Evolutionary conservation across 2,113 vertebrate genomes (phyloP).

Genomic region (Cranoglanis bouderius): DNA sequence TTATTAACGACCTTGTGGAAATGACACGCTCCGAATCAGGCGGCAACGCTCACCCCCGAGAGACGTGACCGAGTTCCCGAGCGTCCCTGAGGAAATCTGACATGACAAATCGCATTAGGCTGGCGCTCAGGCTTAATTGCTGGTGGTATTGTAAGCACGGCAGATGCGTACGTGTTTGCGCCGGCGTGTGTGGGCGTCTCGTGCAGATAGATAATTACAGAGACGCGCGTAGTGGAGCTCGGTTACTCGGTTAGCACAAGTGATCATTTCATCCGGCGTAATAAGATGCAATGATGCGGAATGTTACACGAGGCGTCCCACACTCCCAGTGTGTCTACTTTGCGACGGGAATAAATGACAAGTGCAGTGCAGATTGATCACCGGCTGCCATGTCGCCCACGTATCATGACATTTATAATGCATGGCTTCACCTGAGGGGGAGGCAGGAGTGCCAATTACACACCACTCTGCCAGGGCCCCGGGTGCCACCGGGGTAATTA

Average conservation of each 20-base stretch:
- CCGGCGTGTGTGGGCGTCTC: background rate
- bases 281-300: slow-evolving; percentile 27
- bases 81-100: slow-evolving; percentile 47
- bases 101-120: slow-evolving; percentile 39
- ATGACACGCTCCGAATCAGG: background rate
- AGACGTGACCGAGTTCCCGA: slow-evolving; percentile 15
- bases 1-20: slow-evolving; percentile 21
- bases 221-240: background rate
- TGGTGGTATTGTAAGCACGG: slow-evolving; percentile 12
- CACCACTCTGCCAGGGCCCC: slow-evolving; percentile 35
- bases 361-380: slow-evolving; percentile 42
- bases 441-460: slow-evolving; percentile 53
- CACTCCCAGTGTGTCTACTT: background rate
- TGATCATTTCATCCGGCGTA: slow-evolving; percentile 2
- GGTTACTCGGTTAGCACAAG: slow-evolving; percentile 16
- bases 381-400: slow-evolving; percentile 39
- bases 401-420: slow-evolving; percentile 55
- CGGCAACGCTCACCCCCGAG: background rate
- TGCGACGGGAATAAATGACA: slow-evolving; percentile 40
- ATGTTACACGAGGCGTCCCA: slow-evolving; percentile 16
- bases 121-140: slow-evolving; percentile 38
- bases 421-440: slow-evolving; percentile 51
- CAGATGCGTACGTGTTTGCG: background rate
- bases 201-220: slow-evolving; percentile 31
- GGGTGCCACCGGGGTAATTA: slow-evolving; percentile 52